phyloP scores from a whole-genome alignment of 2,113 vertebrate species.

The Eulacestoma nigropectus region DNA sequence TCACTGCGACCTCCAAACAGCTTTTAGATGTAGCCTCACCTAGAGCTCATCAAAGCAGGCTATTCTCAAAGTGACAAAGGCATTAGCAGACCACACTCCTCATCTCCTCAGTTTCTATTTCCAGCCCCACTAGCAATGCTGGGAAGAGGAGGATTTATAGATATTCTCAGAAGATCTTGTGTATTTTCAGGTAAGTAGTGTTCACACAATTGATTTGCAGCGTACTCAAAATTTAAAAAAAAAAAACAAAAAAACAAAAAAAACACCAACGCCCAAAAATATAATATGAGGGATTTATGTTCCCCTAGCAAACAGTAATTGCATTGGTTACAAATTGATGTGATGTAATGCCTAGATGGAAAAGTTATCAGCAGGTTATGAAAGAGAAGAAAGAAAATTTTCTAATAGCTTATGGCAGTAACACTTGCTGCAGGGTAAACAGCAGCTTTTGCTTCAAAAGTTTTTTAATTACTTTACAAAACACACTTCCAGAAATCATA shows the following conservation, averaged over 20 bases:
- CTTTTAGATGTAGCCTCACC: neutral
- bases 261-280: too few species aligned
- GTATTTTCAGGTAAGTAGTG: neutral
- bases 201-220: neutral
- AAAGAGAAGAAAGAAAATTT: neutral
- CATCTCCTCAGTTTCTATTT: neutral
- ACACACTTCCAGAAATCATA: neutral
- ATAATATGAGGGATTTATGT: neutral
- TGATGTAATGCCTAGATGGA: neutral
- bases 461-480: neutral
- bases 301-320: neutral
- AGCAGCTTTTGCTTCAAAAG: neutral
- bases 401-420: neutral
- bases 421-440: neutral
- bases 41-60: neutral
- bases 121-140: neutral
- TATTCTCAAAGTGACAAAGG: neutral
- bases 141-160: neutral
- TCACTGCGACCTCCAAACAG: neutral
- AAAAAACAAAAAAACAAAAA: neutral
- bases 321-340: neutral
- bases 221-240: accelerated
- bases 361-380: neutral
- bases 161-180: neutral
- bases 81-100: neutral